Evolutionary conservation across 2,797 vertebrate genomes (phyloP).

Genomic region (Babyrousa celebensis): DNA sequence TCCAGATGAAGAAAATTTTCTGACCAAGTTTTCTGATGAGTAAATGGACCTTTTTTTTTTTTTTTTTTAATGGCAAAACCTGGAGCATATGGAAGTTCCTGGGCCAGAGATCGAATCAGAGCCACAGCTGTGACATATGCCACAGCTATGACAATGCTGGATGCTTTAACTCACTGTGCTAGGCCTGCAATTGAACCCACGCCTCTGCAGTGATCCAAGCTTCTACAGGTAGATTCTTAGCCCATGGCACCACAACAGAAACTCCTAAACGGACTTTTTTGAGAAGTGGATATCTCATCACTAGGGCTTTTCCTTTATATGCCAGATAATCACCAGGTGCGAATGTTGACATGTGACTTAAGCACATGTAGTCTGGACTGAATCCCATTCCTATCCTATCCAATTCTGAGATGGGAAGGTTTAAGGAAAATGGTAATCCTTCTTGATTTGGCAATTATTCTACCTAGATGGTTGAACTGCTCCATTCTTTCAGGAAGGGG

Average conservation of each 20-base stretch:
- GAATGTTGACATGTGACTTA: not conserved
- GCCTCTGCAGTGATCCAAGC: too few relatives aligned
- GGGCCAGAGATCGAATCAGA: too few relatives aligned
- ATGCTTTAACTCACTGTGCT: too few relatives aligned
- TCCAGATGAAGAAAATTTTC: slow-evolving; percentile 8
- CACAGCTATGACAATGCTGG: too few relatives aligned
- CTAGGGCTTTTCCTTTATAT: not conserved
- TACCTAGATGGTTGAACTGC: not conserved
- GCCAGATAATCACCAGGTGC: not conserved
- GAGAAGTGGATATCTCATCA: not conserved
- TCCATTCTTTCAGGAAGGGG: slow-evolving; percentile 19
- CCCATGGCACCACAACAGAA: too few relatives aligned
- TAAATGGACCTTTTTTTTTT: not conserved
- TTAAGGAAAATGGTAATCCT: not conserved
- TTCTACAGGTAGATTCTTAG: too few relatives aligned
- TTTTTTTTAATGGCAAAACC: too few relatives aligned
- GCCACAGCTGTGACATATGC: too few relatives aligned
- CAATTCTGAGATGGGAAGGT: not conserved
- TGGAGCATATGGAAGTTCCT: too few relatives aligned
- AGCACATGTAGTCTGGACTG: not conserved
- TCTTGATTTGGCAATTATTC: not conserved
- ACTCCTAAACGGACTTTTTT: not conserved
- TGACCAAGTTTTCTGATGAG: not conserved
- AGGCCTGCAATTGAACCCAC: too few relatives aligned
- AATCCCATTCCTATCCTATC: not conserved